Conservation (phyloP, 2,888 invertebrate species). For the Eledona agricola region DNA sequence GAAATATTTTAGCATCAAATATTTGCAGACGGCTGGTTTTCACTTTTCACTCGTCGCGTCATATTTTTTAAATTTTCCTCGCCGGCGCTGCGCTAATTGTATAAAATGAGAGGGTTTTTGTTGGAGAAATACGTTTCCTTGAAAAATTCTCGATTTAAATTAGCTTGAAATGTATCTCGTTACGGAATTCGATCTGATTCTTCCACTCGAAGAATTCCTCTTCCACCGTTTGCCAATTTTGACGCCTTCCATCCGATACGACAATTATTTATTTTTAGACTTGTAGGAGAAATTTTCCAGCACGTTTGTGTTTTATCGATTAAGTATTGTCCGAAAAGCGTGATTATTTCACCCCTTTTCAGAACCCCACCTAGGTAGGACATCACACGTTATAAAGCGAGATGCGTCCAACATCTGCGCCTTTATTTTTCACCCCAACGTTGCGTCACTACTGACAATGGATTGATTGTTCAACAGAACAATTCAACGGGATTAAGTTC, state of each 20-base stretch:
- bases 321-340: conserved; percentile 13
- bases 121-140: too few relatives aligned
- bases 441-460: conserved; percentile 3
- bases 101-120: too few relatives aligned
- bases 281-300: conserved; percentile 12
- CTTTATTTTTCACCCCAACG: conserved; percentile 11
- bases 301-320: conserved; percentile 16
- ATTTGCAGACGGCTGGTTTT: too few relatives aligned
- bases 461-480: conserved; percentile 2
- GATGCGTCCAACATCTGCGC: conserved; percentile 11
- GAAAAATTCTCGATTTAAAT: conserved; percentile 9
- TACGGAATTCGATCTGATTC: conserved; percentile 16
- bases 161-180: conserved; percentile 10
- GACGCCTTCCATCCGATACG: conserved; percentile 1
- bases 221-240: conserved; percentile 8
- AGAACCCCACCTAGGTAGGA: conserved; percentile 7
- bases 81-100: too few relatives aligned
- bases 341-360: conserved; percentile 10
- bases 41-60: too few relatives aligned
- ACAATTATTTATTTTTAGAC: conserved; percentile 2
- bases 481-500: conserved; percentile 15
- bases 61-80: too few relatives aligned
- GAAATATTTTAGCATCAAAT: too few relatives aligned
- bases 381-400: conserved; percentile 20
- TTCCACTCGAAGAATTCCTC: conserved; percentile 20